These are phyloP conservation scores for Hypsopygia costalis DNA, from an alignment of 2,888 invertebrate genomes.

Conservation along the genomic window DNA sequence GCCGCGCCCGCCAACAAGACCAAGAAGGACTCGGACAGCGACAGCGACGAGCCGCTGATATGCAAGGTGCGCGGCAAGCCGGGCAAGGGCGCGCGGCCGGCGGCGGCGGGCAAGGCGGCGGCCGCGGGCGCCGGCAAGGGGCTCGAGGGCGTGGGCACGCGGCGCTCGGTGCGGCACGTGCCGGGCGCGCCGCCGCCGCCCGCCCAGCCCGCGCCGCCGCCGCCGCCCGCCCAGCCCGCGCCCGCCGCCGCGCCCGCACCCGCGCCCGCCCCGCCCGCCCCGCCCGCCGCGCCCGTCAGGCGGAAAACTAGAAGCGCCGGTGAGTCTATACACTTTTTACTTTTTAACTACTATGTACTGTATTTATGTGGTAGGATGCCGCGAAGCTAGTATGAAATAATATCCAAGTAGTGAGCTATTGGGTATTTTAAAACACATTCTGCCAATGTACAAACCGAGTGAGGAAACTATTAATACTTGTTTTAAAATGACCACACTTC, in stretches of 20 bases:
- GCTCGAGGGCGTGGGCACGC: conserved; percentile 74
- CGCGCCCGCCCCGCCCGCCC: conserved; percentile 26
- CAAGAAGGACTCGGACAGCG: conserved; percentile 86
- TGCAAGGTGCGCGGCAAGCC: conserved; percentile 82
- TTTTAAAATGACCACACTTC: no score
- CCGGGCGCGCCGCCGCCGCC: conserved; percentile 36
- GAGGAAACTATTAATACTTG: no score
- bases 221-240: conserved; percentile 17
- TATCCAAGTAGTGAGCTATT: no score
- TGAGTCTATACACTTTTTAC: conserved; percentile 46
- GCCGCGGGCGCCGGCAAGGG: conserved; percentile 20
- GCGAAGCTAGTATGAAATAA: no score
- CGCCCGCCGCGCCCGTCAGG: conserved; percentile 48
- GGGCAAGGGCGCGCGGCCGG: conserved; percentile 25
- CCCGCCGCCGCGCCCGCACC: conserved; percentile 41
- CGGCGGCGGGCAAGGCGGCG: conserved; percentile 26
- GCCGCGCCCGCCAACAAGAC: conserved; percentile 72
- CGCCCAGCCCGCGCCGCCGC: conserved; percentile 26
- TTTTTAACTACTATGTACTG: no score
- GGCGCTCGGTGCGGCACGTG: conserved; percentile 78
- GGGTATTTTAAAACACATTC: no score
- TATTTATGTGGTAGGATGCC: no score
- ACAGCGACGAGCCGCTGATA: conserved; percentile 90
- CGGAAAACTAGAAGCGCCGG: conserved; percentile 87
- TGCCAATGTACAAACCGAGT: no score